Conservation (phyloP, 1,140 invertebrate species). For the Drosophila bocki region DNA sequence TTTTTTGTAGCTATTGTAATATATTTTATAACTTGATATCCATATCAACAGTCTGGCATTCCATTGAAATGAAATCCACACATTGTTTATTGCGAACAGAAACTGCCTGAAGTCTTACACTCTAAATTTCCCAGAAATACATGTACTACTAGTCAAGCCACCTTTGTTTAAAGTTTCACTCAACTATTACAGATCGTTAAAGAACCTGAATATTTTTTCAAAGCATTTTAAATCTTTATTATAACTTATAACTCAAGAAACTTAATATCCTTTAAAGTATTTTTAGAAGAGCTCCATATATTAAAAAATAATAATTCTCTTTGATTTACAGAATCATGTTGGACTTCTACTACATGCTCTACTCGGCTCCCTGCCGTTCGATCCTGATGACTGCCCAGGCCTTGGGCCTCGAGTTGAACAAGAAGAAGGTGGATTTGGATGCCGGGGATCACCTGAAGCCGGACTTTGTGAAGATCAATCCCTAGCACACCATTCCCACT, state of each 20-base stretch:
- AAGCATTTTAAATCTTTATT: neutral
- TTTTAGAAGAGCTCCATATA: neutral
- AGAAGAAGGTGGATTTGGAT: conserved; percentile 88
- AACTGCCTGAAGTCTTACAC: neutral
- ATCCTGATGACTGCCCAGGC: conserved; percentile 89
- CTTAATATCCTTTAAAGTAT: neutral
- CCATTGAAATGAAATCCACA: neutral
- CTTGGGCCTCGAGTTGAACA: conserved; percentile 90
- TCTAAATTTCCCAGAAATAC: neutral
- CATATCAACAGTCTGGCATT: neutral
- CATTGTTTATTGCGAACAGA: neutral
- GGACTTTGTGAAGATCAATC: conserved; percentile 88
- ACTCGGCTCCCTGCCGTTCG: conserved; percentile 89
- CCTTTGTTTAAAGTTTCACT: neutral
- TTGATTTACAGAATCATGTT: conserved; percentile 37
- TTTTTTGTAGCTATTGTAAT: neutral
- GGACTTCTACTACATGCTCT: conserved; percentile 88
- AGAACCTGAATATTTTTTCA: neutral
- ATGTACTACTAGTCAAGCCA: neutral
- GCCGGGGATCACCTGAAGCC: conserved; percentile 89
- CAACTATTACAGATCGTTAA: neutral
- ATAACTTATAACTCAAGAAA: too few relatives aligned
- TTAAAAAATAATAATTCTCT: neutral
- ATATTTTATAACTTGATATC: neutral
- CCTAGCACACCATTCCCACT: conserved; percentile 88